Conservation (phyloP, 1,140 invertebrate species). For the Diachasmimorpha longicaudata region DNA sequence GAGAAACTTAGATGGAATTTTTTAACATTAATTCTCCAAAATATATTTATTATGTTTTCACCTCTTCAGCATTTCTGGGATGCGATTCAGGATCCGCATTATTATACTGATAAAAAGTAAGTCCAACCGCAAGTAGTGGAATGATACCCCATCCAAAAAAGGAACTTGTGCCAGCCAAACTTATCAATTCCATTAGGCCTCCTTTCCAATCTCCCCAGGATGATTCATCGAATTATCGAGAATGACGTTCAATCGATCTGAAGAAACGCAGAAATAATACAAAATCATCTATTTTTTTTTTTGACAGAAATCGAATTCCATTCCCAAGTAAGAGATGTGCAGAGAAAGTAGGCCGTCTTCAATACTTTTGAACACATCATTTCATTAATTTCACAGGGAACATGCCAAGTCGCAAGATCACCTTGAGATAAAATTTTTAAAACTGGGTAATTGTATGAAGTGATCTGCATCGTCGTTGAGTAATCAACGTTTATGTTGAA, state of each 20-base stretch:
- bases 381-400: neutral
- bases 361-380: neutral
- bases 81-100: conserved; percentile 82
- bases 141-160: conserved; percentile 74
- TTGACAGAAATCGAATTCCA: neutral
- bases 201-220: conserved; percentile 17
- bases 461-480: neutral
- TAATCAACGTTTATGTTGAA: neutral
- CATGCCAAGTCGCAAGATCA: neutral
- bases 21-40: no score
- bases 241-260: neutral
- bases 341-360: neutral
- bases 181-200: conserved; percentile 50
- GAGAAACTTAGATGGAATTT: no score
- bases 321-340: neutral
- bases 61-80: conserved; percentile 72
- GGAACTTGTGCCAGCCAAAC: conserved; percentile 54
- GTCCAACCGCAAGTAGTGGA: conserved; percentile 77
- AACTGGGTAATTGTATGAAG: neutral
- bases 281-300: neutral
- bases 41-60: conserved; percentile 49
- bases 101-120: conserved; percentile 82
- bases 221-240: neutral
- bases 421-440: neutral
- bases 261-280: neutral